A percentile compares a stretch with the other conserved stretches of the same genome.
Conservation (phyloP, 92 coral and sea anemone species). For the Zoanthus solanderi region DNA sequence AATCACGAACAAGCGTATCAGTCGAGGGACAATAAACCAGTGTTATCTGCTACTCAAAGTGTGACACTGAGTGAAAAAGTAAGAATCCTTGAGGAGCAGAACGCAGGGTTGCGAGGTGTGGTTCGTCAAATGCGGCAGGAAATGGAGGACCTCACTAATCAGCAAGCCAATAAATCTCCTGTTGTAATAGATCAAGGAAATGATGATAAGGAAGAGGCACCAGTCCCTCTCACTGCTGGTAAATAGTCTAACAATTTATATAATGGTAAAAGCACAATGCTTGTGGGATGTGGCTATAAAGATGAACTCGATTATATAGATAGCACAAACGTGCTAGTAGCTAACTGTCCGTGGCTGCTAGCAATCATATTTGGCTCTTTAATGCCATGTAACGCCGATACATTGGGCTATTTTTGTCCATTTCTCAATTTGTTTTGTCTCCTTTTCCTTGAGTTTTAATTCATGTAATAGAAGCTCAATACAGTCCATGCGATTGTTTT, state of each 20-base stretch:
- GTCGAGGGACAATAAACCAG: neutral
- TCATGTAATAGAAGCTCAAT: no score
- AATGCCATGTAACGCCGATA: no score
- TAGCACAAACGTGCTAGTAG: no score
- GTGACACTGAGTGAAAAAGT: constrained; percentile 55
- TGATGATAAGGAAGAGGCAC: constrained; percentile 47
- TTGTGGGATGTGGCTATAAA: no score
- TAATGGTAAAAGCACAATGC: neutral
- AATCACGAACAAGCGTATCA: neutral
- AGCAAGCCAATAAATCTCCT: constrained; percentile 79
- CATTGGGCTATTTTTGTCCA: no score
- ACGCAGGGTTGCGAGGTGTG: constrained; percentile 78
- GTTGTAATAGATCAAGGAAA: constrained; percentile 60
- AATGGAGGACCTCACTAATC: constrained; percentile 90
- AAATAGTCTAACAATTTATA: neutral
- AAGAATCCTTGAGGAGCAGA: constrained; percentile 68
- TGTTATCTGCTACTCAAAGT: neutral
- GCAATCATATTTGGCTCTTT: no score
- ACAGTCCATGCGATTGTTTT: no score
- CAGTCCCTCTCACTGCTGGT: constrained; percentile 86
- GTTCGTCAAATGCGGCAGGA: constrained; percentile 95
- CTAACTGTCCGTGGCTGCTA: no score
- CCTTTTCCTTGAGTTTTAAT: no score
- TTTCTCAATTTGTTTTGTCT: no score
- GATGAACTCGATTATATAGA: no score